A percentile compares a stretch with the other conserved stretches of the same genome.
phyloP scores from a whole-genome alignment of 2,797 vertebrate species.

The Melanotaenia maccullochi region DNA sequence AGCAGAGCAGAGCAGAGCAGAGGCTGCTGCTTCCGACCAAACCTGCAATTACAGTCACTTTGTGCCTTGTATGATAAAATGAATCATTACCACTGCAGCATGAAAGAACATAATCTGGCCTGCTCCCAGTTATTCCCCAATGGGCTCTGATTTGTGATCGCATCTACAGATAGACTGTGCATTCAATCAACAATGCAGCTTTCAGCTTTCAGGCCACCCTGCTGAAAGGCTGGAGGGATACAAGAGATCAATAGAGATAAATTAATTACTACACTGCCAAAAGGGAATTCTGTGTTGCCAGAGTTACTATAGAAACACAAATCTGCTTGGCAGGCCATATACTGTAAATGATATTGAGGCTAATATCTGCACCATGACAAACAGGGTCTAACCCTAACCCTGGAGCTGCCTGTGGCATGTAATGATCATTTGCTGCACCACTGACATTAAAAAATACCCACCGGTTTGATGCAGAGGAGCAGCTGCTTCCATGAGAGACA shows the following conservation, averaged over 20 bases:
- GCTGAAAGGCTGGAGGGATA: conserved; percentile 72
- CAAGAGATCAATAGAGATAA: conserved; percentile 80
- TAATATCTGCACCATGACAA: conserved; percentile 36
- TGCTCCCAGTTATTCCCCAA: conserved; percentile 62
- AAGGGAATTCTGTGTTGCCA: conserved; percentile 60
- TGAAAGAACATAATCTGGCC: conserved; percentile 71
- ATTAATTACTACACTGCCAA: conserved; percentile 78
- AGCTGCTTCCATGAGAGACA: conserved; percentile 46
- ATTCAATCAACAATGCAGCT: conserved; percentile 76
- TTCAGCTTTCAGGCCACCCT: conserved; percentile 70
- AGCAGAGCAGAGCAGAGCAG: conserved; percentile 23
- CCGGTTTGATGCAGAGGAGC: conserved; percentile 47
- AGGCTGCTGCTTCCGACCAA: conserved; percentile 39
- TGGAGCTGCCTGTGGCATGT: conserved; percentile 28
- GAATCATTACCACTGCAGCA: conserved; percentile 74
- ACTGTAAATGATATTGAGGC: conserved; percentile 39
- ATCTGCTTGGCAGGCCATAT: conserved; percentile 38
- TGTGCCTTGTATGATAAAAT: conserved; percentile 63
- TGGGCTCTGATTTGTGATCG: conserved; percentile 75
- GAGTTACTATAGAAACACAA: conserved; percentile 68
- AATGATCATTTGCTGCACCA: conserved; percentile 49
- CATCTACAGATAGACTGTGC: conserved; percentile 73
- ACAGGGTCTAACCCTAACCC: conserved; percentile 34
- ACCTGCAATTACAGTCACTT: conserved; percentile 63
- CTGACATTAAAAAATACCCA: conserved; percentile 51